Evolutionary conservation across 2,797 vertebrate species (phyloP).

Genomic region (Chiloscyllium punctatum): DNA sequence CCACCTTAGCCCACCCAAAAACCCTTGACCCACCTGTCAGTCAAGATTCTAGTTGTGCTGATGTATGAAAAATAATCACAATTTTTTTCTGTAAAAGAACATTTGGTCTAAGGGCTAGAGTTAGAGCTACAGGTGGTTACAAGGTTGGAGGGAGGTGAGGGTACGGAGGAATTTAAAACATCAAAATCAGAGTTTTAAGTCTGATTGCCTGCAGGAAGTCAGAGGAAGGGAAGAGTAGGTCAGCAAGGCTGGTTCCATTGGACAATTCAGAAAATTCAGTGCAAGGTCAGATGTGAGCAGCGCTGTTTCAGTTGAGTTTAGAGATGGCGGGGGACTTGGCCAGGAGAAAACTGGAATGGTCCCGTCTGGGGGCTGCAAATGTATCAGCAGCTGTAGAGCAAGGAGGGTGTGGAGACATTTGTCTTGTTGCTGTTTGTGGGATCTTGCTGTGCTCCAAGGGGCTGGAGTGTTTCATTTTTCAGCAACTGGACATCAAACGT

Average conservation of each 20-base stretch:
- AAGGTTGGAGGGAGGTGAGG: not conserved
- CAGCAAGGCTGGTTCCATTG: not conserved
- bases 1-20: no score
- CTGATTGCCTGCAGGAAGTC: no score
- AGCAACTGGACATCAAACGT: not conserved
- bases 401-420: not conserved
- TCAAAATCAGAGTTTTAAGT: not conserved
- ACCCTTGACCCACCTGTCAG: no score
- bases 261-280: not conserved
- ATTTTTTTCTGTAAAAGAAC: no score
- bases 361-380: not conserved
- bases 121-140: not conserved
- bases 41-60: no score
- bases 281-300: not conserved
- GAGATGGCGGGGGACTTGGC: no score
- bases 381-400: not conserved
- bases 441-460: not conserved
- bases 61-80: no score
- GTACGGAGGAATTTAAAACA: not conserved
- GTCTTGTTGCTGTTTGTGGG: not conserved
- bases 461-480: not conserved
- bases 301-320: not conserved
- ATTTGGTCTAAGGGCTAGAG: not conserved
- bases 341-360: not conserved
- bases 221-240: not conserved